Evolutionary conservation across 2,888 invertebrate species (phyloP).

Genomic region (Melanostoma scalare): DNA sequence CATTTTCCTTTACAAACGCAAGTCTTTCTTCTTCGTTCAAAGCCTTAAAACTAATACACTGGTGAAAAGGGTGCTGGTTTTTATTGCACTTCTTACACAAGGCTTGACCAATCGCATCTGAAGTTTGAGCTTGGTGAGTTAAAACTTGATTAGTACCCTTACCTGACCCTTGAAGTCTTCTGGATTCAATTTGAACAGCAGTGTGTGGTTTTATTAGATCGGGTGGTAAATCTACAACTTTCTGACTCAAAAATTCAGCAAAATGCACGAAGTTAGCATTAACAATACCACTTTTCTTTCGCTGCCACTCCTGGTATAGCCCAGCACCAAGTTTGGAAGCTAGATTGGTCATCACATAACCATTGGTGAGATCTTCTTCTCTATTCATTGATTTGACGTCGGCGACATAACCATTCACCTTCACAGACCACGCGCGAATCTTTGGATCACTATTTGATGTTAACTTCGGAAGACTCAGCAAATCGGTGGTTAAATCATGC

Average conservation of each 20-base stretch:
- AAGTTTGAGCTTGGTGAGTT: constrained; percentile 2
- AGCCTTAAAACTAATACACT: not conserved
- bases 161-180: not conserved
- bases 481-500: constrained; percentile 7
- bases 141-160: not conserved
- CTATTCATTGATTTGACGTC: constrained; percentile 31
- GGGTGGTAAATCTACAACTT: constrained; percentile 13
- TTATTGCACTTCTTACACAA: not conserved
- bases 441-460: constrained; percentile 22
- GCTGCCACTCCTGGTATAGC: constrained; percentile 22
- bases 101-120: not conserved
- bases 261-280: constrained; percentile 11
- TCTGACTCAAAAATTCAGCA: constrained; percentile 3
- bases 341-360: constrained; percentile 24
- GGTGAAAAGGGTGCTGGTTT: constrained; percentile 1
- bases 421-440: constrained; percentile 16
- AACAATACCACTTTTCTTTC: not conserved
- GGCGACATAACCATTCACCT: constrained; percentile 24
- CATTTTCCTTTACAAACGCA: constrained; percentile 1
- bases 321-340: constrained; percentile 11
- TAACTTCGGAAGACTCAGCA: constrained; percentile 11
- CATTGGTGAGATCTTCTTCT: constrained; percentile 11
- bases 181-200: not conserved
- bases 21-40: not conserved
- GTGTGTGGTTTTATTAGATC: constrained; percentile 5